Evolutionary conservation across 1,140 invertebrate genomes (phyloP).

Genomic region (Drosophila rufa): DNA sequence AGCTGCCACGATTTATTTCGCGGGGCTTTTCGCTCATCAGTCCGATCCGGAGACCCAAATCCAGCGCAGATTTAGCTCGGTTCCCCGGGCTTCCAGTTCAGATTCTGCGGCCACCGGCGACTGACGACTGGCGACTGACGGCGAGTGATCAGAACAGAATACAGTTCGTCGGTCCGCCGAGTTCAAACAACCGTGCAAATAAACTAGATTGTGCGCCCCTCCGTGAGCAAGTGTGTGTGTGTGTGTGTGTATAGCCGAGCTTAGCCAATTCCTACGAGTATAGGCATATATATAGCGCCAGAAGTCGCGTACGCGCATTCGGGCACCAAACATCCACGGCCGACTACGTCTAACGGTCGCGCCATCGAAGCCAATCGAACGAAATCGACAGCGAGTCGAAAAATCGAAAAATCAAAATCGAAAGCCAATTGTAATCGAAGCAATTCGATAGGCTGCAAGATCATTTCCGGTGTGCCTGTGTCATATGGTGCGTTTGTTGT

Average conservation of each 20-base stretch:
- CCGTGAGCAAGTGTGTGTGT: slow-evolving; percentile 19
- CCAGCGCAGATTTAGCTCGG: slow-evolving; percentile 56
- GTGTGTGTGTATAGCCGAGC: slow-evolving; percentile 26
- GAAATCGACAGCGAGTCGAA: slow-evolving; percentile 27
- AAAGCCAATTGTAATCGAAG: slow-evolving; percentile 19
- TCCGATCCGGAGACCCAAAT: slow-evolving; percentile 58
- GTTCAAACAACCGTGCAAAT: slow-evolving; percentile 73
- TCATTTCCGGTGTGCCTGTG: slow-evolving; percentile 61
- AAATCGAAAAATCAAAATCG: slow-evolving; percentile 12
- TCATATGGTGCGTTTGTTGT: slow-evolving; percentile 19
- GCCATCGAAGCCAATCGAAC: slow-evolving; percentile 27
- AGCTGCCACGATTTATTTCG: slow-evolving; percentile 22
- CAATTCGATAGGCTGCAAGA: slow-evolving; percentile 14
- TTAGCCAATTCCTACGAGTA: slow-evolving; percentile 65
- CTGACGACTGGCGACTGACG: slow-evolving; percentile 51
- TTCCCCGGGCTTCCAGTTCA: slow-evolving; percentile 54
- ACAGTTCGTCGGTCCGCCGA: slow-evolving; percentile 47
- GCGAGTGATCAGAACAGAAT: slow-evolving; percentile 48
- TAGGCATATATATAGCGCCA: slow-evolving; percentile 69
- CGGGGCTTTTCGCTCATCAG: slow-evolving; percentile 40
- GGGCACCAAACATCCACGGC: slow-evolving; percentile 55
- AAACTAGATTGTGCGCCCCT: slow-evolving; percentile 73
- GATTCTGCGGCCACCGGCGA: slow-evolving; percentile 56
- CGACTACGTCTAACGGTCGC: slow-evolving; percentile 44
- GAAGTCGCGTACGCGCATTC: slow-evolving; percentile 73